Conservation (phyloP, 37 sponge, comb jelly and placozoan genomes). For the Halichondria panicea region DNA sequence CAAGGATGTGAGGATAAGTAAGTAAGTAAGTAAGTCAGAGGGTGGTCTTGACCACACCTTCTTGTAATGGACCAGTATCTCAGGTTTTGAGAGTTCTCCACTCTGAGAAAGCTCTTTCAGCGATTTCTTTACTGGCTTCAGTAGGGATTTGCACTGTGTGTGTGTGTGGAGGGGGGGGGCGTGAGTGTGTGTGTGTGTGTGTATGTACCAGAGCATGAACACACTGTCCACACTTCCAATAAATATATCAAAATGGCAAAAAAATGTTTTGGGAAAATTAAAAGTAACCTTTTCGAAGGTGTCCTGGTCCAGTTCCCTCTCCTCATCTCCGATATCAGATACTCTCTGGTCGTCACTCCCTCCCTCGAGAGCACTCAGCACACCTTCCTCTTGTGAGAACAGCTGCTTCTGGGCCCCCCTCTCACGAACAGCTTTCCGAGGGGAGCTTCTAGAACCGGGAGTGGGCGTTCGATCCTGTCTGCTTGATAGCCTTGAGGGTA, state of each 20-base stretch:
- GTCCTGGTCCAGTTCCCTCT: slow-evolving; percentile 51
- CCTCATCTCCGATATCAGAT: not conserved
- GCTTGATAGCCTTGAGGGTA: too few species aligned
- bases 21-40: not conserved
- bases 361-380: slow-evolving; percentile 11
- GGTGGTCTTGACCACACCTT: slow-evolving; percentile 24
- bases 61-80: slow-evolving; percentile 64
- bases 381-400: slow-evolving; percentile 1
- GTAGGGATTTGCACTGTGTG: slow-evolving; percentile 29
- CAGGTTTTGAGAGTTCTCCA: slow-evolving; percentile 42
- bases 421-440: too few species aligned
- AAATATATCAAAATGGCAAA: too few species aligned
- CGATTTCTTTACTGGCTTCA: slow-evolving; percentile 82
- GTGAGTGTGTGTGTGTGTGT: too few species aligned
- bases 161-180: too few species aligned
- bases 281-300: slow-evolving; percentile 49
- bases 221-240: too few species aligned
- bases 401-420: too few species aligned
- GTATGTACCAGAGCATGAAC: too few species aligned
- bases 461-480: too few species aligned
- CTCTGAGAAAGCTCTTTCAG: slow-evolving; percentile 53
- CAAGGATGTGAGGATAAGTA: not conserved
- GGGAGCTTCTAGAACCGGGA: too few species aligned
- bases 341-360: slow-evolving; percentile 13
- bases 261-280: too few species aligned